Conservation (phyloP, 2,888 invertebrate genomes). For the Nephrotoma guestfalica region DNA sequence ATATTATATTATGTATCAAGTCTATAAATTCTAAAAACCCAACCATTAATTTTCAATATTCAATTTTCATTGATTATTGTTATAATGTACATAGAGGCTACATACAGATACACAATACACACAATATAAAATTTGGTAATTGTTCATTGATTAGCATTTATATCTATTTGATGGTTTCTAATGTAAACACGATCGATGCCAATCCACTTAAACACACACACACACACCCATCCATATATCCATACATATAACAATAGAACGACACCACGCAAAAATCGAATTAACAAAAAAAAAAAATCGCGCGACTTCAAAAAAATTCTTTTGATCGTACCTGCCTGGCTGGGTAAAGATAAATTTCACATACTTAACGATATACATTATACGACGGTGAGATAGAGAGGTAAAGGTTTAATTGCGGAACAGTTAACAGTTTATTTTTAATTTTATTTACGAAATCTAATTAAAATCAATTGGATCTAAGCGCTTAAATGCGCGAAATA, state of each 20-base stretch:
- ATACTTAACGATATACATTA: not conserved
- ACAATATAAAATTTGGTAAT: not conserved
- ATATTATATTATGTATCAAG: not conserved
- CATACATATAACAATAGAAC: not conserved
- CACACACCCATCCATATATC: not conserved
- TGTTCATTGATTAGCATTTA: not conserved
- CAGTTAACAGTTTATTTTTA: not conserved
- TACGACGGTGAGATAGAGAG: not conserved
- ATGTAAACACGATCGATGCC: not conserved
- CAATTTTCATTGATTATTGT: not conserved
- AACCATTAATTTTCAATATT: not conserved
- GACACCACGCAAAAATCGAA: not conserved
- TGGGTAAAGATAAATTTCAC: not conserved
- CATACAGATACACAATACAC: no score
- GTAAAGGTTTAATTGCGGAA: not conserved
- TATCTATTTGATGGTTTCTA: not conserved
- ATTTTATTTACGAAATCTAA: not conserved
- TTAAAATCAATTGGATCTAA: not conserved
- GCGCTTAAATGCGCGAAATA: not conserved
- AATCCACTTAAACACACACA: not conserved
- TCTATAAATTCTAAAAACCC: not conserved
- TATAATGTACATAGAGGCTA: not conserved
- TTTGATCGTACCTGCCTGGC: not conserved
- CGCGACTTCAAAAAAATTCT: not conserved
- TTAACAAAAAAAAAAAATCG: not conserved